A percentile compares a stretch with the other conserved stretches of the same genome.
Evolutionary conservation across 1,140 invertebrate genomes (phyloP).

Genomic region (Dendrolimus kikuchii): DNA sequence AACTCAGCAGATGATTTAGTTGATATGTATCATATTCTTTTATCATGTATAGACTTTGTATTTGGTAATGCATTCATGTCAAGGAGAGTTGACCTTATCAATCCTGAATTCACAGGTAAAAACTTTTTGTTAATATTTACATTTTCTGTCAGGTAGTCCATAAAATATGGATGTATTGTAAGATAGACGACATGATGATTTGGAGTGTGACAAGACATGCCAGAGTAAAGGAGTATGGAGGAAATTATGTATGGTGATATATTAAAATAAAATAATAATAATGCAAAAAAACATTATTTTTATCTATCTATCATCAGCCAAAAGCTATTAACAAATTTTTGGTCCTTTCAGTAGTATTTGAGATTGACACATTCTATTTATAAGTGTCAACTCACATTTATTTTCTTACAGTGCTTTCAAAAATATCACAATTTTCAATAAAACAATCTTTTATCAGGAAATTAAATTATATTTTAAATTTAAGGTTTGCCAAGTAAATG

Average conservation of each 20-base stretch:
- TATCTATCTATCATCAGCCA: no score
- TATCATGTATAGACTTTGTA: conserved; percentile 93
- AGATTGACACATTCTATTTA: no score
- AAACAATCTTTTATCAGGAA: no score
- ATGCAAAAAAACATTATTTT: no score
- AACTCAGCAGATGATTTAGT: conserved; percentile 93
- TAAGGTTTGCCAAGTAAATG: conserved; percentile 83
- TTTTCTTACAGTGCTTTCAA: background rate
- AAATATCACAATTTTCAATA: no score
- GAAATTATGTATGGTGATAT: no score
- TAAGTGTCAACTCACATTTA: background rate
- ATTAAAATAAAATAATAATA: no score
- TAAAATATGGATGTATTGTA: background rate
- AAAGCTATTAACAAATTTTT: no score
- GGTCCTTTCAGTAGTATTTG: no score
- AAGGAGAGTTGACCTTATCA: conserved; percentile 88
- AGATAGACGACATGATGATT: no score
- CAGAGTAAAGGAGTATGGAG: no score
- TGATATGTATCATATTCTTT: conserved; percentile 93
- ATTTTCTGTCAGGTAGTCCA: background rate
- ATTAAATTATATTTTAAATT: background rate
- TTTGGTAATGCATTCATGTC: conserved; percentile 89
- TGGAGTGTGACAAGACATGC: no score
- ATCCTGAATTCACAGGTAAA: conserved; percentile 86
- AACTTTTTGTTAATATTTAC: background rate